These are phyloP conservation scores for Oreochromis aureus DNA, from an alignment of 2,113 vertebrate species.

Conservation along the genomic window DNA sequence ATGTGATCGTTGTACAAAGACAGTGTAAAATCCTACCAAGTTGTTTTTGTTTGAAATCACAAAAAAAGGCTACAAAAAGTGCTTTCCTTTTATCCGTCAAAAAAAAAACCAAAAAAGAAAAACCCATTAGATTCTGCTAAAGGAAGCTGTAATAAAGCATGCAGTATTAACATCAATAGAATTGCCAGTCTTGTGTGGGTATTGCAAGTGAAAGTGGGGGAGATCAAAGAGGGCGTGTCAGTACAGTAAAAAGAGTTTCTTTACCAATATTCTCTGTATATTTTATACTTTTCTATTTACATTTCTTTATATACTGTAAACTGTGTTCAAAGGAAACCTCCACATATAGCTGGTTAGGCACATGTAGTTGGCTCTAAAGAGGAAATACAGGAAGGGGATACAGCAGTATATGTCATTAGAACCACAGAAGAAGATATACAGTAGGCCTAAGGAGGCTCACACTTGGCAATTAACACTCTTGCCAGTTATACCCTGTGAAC, in stretches of 20 bases:
- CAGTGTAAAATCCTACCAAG: slow-evolving; percentile 29
- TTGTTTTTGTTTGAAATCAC: background rate
- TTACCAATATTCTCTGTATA: slow-evolving; percentile 53
- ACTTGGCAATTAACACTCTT: slow-evolving; percentile 52
- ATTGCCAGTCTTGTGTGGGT: slow-evolving; percentile 34
- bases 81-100: slow-evolving; percentile 4
- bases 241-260: slow-evolving; percentile 54
- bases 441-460: slow-evolving; percentile 52
- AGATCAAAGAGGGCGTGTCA: slow-evolving; percentile 16
- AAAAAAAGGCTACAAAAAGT: slow-evolving; percentile 55
- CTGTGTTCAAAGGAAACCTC: slow-evolving; percentile 68
- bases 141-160: slow-evolving; percentile 59
- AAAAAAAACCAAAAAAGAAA: background rate
- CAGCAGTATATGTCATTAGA: slow-evolving; percentile 52
- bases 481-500: slow-evolving; percentile 69
- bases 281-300: slow-evolving; percentile 59
- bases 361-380: slow-evolving; percentile 70
- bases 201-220: slow-evolving; percentile 46
- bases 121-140: background rate
- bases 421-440: slow-evolving; percentile 55
- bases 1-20: slow-evolving; percentile 35
- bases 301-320: slow-evolving; percentile 60
- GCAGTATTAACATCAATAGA: slow-evolving; percentile 58
- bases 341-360: slow-evolving; percentile 76
- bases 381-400: slow-evolving; percentile 38